A percentile compares a stretch with the other conserved stretches of the same genome.
Evolutionary conservation across 2,888 invertebrate genomes (phyloP).

Genomic region (Kuschelorhynchus macadamiae): DNA sequence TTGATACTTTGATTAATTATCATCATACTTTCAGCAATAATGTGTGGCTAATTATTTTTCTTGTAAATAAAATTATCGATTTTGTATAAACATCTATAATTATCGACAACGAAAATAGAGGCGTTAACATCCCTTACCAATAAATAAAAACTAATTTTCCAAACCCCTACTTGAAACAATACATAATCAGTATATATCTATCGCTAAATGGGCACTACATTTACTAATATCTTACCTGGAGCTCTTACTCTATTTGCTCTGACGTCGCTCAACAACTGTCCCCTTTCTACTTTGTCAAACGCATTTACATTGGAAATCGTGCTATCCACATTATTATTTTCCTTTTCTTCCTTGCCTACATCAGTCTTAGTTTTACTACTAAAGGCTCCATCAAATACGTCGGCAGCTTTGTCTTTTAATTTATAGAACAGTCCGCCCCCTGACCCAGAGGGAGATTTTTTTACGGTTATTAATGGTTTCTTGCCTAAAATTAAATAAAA

Average conservation of each 20-base stretch:
- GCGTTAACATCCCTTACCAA: no score
- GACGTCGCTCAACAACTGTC: conserved; percentile 76
- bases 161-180: no score
- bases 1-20: no score
- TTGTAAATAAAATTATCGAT: no score
- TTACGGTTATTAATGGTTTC: conserved; percentile 77
- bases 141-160: no score
- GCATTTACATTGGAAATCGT: conserved; percentile 64
- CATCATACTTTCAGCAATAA: no score
- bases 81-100: no score
- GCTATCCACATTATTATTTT: conserved; percentile 49
- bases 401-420: conserved; percentile 62
- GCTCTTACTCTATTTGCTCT: conserved; percentile 78
- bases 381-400: conserved; percentile 69
- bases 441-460: conserved; percentile 76
- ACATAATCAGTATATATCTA: no score
- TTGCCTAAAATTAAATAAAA: conserved; percentile 67
- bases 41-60: no score
- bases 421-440: conserved; percentile 53
- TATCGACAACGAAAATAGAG: no score
- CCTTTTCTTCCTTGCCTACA: conserved; percentile 56
- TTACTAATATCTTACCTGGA: conserved; percentile 70
- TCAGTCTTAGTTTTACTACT: conserved; percentile 67
- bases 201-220: no score
- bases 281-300: conserved; percentile 79